Conservation (phyloP, 2,888 invertebrate species). For the Drosophila helvetica region DNA sequence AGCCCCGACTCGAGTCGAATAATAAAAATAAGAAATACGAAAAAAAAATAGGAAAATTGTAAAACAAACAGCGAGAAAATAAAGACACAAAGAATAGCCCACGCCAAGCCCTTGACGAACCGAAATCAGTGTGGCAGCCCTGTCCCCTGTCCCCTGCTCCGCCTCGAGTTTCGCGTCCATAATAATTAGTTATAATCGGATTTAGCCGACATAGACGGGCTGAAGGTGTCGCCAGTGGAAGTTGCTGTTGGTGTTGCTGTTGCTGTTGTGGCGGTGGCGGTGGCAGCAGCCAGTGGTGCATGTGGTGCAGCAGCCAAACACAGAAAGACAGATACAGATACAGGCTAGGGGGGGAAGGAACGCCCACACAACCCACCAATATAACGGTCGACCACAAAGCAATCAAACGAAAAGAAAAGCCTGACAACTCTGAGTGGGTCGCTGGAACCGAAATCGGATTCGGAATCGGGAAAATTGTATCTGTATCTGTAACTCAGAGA, state of each 20-base stretch:
- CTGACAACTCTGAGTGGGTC: conserved; percentile 21
- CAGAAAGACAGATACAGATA: not conserved
- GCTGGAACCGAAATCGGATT: conserved; percentile 8
- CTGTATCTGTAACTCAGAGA: conserved; percentile 5
- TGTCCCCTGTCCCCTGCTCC: conserved; percentile 23
- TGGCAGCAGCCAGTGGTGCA: not conserved
- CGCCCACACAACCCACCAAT: conserved; percentile 3
- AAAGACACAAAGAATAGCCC: conserved; percentile 54
- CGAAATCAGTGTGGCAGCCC: conserved; percentile 39
- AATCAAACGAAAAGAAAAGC: conserved; percentile 20
- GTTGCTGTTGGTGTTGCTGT: conserved; percentile 19
- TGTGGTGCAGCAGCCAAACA: conserved; percentile 16
- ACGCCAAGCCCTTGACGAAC: conserved; percentile 63
- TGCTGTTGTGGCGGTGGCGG: not conserved
- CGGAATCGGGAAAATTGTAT: conserved; percentile 5
- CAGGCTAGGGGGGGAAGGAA: not conserved
- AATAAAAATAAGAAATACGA: conserved; percentile 17
- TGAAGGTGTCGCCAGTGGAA: conserved; percentile 48
- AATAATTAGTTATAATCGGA: conserved; percentile 82
- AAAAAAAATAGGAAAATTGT: conserved; percentile 11
- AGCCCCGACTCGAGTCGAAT: not conserved
- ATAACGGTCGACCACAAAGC: conserved; percentile 27
- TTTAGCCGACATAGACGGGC: conserved; percentile 58
- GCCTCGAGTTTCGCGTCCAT: conserved; percentile 61
- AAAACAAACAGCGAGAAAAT: conserved; percentile 4